Base-by-base conservation (phyloP, 1,140 invertebrate species). In the Ips nitidus region DNA sequence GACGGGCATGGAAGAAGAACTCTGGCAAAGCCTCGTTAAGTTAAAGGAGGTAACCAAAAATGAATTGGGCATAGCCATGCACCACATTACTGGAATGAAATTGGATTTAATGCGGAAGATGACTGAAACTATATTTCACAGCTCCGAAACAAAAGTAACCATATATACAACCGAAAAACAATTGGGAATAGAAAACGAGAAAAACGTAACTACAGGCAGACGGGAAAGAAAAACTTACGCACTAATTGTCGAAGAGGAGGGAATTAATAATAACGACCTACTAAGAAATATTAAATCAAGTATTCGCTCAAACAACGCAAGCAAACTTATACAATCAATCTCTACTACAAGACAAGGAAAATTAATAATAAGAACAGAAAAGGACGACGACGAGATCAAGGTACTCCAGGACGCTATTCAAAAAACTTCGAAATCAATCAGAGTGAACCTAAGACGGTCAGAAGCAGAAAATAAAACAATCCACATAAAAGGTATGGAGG, bases 401-500 rank as follows among this genome's bases (percentile, higher is more conserved):
- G 41, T 6, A 6, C 5, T 58, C 37, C 38, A 39, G 41, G 36
- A 58, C 1, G 56, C 38, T 4, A 39, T 58, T 8, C 37, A 41
- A 1, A 40, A 40, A 2, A 58, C 5, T 40, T 7, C 38, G 36
- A 39, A 58, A 40, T 7, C 5, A 53, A 53, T 7, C 6, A 37
- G 36, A 22, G 36, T 22, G 36, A 53, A 40, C 41, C 2, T 40
- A 36, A 41, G 41, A 39, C 7, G 37, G 5, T 2, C 4, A 36
- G 37, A 41, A 41, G 40, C 3, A 39, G 41, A 58, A 41, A 7
- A 37, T 8, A 41, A 40, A 39, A 58, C 38, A 4, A 1, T 58
- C 38, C 60, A 56, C 43, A 64, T 63, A 53, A 66, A 40, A 1
- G 50, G 41, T 3, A 38, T 70, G n/a, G 68, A 70, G 8, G 50